Evolutionary conservation across 2,888 invertebrate species (phyloP).

Genomic region (Helicoverpa assulta): DNA sequence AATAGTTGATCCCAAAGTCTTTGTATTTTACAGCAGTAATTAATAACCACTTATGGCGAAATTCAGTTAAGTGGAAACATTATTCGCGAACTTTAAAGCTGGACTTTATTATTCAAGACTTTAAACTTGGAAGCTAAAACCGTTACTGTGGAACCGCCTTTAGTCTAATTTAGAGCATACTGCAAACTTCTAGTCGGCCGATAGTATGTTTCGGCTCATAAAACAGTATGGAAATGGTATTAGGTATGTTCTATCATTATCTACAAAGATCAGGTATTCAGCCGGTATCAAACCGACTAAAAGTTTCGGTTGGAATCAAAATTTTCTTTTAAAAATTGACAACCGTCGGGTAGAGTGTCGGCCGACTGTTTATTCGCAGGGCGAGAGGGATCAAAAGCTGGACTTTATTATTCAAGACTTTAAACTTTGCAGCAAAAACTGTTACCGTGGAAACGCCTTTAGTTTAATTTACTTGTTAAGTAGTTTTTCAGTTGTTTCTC

Average conservation of each 20-base stretch:
- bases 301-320: no score
- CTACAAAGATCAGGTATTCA: no score
- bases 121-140: slow-evolving; percentile 44
- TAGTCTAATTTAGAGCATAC: slow-evolving; percentile 42
- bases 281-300: no score
- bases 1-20: neutral
- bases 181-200: no score
- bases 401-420: slow-evolving; percentile 44
- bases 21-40: slow-evolving; percentile 25
- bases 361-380: no score
- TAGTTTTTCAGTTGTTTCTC: slow-evolving; percentile 54
- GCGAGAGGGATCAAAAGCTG: no score
- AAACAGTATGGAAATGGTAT: no score
- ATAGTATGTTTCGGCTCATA: no score
- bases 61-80: slow-evolving; percentile 38
- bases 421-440: slow-evolving; percentile 45
- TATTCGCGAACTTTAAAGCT: slow-evolving; percentile 35
- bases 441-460: slow-evolving; percentile 40
- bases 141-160: slow-evolving; percentile 41
- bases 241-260: no score
- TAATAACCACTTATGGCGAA: slow-evolving; percentile 34
- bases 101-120: slow-evolving; percentile 51
- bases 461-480: slow-evolving; percentile 56
- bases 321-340: no score
- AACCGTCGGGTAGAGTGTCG: no score